Base-by-base conservation (phyloP, 2,888 invertebrate species). In the Callyntrura guangdongensis region DNA sequence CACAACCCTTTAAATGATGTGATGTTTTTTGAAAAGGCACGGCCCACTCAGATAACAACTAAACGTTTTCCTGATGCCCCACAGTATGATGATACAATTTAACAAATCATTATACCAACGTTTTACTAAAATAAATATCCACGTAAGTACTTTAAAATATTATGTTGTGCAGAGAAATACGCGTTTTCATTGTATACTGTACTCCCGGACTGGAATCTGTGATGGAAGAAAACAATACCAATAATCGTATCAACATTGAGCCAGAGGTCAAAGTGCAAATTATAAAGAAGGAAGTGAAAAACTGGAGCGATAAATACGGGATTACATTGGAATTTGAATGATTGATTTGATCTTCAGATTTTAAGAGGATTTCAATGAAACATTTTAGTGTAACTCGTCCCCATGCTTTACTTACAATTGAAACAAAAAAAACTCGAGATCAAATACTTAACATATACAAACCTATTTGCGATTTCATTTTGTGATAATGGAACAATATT, bases 1-100 rank as follows among this genome's bases (percentile, higher is more conserved):
- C 69, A 77, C n/a, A 93, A 93, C 82, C 93, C 93, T 1, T 79
- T 93, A 45, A 91, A 85, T 64, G 22, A 61, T n/a, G 93, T 88
- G 0, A 49, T 83, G 3, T 93, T 92, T 22, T 93, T 61, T 83
- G 93, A 93, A 56, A 93, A 93, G 64, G 25, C 53, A 8, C 59
- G 69, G 9, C 92, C 91, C 3, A 79, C 81, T 67, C n/a, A 20
- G 0, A 36, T 77, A 17, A 82, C 86, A 14, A 14, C 12, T 0
- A 53, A 79, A 12, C 20, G 56, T 0, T 91, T 89, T 36, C 17
- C 12, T 45, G 89, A 90, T 49, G 83, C 81, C 0, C 92, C 92
- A 49, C 77, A 88, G 92, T 92, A 90, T 85, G 91, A n/a, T n/a
- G n/a, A n/a, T n/a, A n/a, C n/a, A n/a, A 47, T 20, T 36, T 27